Percentiles rank a stretch among this genome's conserved stretches.
phyloP scores from a whole-genome alignment of 2,113 vertebrate genomes.

The Hippocampus abdominalis region DNA sequence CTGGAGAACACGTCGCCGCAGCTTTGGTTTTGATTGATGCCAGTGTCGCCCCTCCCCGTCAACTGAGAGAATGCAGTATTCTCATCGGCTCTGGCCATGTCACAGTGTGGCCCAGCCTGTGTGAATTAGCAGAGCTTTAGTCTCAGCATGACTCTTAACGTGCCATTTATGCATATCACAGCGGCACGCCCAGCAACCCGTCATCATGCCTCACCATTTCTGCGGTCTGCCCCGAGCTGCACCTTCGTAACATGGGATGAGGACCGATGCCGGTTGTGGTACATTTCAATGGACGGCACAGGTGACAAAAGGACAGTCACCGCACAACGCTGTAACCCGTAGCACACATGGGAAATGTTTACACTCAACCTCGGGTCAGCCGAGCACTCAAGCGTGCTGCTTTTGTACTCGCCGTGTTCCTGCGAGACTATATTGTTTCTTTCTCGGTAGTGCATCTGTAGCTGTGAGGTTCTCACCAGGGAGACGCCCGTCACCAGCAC shows the following conservation, averaged over 20 bases:
- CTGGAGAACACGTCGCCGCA: slow-evolving; percentile 24
- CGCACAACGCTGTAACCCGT: slow-evolving; percentile 50
- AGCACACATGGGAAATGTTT: slow-evolving; percentile 71
- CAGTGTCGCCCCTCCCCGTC: slow-evolving; percentile 15
- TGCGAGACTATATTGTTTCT: slow-evolving; percentile 26
- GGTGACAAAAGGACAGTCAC: slow-evolving; percentile 17
- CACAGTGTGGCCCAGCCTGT: slow-evolving; percentile 22
- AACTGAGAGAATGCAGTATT: slow-evolving; percentile 24
- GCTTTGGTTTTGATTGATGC: slow-evolving; percentile 33
- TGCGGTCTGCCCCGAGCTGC: slow-evolving; percentile 29
- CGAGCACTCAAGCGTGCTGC: slow-evolving; percentile 46
- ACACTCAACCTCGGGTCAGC: slow-evolving; percentile 53
- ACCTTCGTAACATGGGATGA: slow-evolving; percentile 18
- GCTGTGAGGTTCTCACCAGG: slow-evolving; percentile 47
- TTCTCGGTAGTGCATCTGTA: slow-evolving; percentile 48
- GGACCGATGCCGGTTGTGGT: not conserved
- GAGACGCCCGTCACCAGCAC: slow-evolving; percentile 65
- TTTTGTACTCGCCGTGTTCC: slow-evolving; percentile 55
- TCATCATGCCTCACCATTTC: slow-evolving; percentile 26
- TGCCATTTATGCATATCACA: slow-evolving; percentile 53
- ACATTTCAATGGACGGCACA: slow-evolving; percentile 17
- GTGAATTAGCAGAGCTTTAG: slow-evolving; percentile 17
- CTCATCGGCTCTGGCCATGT: slow-evolving; percentile 18
- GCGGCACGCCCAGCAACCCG: slow-evolving; percentile 22
- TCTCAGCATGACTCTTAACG: slow-evolving; percentile 47